A percentile compares a stretch with the other conserved stretches of the same genome.
Conservation (phyloP, 2,113 vertebrate species). For the Malurus melanocephalus region DNA sequence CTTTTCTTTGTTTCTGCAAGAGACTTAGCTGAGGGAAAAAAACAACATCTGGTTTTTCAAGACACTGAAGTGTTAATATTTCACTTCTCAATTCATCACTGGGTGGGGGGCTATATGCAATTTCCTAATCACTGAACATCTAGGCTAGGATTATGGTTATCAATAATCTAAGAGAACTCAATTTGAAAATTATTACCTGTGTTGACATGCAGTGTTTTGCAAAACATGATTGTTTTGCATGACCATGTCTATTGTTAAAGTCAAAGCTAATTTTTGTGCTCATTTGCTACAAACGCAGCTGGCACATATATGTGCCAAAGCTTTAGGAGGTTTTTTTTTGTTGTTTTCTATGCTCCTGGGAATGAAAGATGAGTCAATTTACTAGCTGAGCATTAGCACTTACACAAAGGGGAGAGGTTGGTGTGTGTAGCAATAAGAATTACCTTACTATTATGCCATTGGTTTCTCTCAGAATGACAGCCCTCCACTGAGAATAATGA, state of each 20-base stretch:
- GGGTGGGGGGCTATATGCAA: background rate
- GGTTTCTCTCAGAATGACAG: background rate
- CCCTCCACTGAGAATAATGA: background rate
- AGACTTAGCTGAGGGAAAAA: background rate
- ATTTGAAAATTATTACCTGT: background rate
- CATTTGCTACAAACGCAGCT: background rate
- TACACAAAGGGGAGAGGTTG: background rate
- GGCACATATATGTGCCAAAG: background rate
- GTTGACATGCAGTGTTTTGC: background rate
- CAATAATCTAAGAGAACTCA: background rate
- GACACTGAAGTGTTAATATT: background rate
- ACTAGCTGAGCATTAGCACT: background rate
- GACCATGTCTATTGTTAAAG: background rate
- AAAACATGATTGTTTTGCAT: background rate
- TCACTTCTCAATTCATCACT: background rate
- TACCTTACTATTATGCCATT: background rate
- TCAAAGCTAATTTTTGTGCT: background rate
- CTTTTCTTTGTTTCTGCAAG: background rate
- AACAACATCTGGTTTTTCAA: background rate
- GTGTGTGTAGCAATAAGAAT: background rate
- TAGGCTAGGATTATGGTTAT: background rate
- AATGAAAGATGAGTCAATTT: constrained; percentile 20
- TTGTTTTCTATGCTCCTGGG: background rate
- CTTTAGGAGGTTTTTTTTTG: background rate
- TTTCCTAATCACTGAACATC: background rate